Evolutionary conservation across 1,140 invertebrate genomes (phyloP).

Genomic region (Heterodera schachtii): DNA sequence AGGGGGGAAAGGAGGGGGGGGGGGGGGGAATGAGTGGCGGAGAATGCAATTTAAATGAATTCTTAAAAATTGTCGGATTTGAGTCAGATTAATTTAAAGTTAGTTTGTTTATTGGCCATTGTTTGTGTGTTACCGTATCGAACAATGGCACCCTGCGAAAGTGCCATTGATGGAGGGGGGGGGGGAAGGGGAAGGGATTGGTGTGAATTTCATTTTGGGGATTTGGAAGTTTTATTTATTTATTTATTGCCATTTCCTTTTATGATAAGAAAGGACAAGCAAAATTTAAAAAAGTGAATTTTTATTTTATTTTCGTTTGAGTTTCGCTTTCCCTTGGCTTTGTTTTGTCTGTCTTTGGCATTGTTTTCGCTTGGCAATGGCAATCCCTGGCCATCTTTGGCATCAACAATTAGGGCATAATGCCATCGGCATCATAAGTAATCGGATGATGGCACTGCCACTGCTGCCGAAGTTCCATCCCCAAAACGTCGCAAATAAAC

Average conservation of each 20-base stretch:
- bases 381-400: not conserved
- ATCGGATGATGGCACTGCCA: not conserved
- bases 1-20: too few species aligned
- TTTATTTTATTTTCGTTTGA: not conserved
- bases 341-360: not conserved
- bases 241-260: not conserved
- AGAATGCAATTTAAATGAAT: too few species aligned
- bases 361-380: not conserved
- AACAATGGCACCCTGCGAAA: not conserved
- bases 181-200: not conserved
- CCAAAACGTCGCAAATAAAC: not conserved
- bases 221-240: not conserved
- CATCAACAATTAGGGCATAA: not conserved
- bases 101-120: not conserved
- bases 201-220: not conserved
- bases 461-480: not conserved
- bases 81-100: too few species aligned
- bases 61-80: too few species aligned
- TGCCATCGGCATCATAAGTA: not conserved
- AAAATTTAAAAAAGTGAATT: not conserved
- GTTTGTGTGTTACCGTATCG: constrained; percentile 3
- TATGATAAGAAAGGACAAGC: not conserved
- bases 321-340: not conserved
- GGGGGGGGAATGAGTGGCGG: too few species aligned
- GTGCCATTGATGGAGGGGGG: not conserved